Percentiles rank a stretch among this genome's conserved stretches.
Conservation (phyloP, 2,113 vertebrate species). For the Trogon surrucura region DNA sequence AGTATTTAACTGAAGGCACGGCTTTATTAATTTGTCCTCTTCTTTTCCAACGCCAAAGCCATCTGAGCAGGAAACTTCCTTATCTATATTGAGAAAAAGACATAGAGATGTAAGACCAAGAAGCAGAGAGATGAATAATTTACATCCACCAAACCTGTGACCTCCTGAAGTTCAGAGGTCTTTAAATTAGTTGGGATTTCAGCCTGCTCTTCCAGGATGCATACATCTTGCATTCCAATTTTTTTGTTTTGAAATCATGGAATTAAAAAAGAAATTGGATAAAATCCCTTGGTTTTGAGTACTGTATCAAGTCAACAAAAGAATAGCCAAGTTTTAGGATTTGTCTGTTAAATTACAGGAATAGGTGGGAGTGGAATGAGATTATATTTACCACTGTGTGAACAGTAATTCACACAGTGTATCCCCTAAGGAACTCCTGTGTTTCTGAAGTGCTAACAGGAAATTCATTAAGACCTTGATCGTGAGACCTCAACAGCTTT, state of each 20-base stretch:
- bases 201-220: neutral
- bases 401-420: neutral
- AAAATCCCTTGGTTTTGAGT: neutral
- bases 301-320: neutral
- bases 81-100: conserved; percentile 32
- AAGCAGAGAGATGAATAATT: neutral
- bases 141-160: neutral
- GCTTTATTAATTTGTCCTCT: neutral
- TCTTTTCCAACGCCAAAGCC: conserved; percentile 45
- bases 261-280: neutral
- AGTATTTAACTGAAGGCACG: neutral
- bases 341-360: neutral
- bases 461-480: neutral
- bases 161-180: neutral
- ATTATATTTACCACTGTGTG: neutral
- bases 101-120: neutral
- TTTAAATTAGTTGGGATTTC: neutral
- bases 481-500: neutral
- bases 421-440: neutral
- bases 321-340: neutral
- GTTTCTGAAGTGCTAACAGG: neutral
- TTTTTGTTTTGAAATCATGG: neutral
- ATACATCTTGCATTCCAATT: neutral
- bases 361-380: neutral
- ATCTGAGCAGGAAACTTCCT: conserved; percentile 43